Evolutionary conservation across 2,797 vertebrate species (phyloP).

Genomic region (Malurus leucopterus): DNA sequence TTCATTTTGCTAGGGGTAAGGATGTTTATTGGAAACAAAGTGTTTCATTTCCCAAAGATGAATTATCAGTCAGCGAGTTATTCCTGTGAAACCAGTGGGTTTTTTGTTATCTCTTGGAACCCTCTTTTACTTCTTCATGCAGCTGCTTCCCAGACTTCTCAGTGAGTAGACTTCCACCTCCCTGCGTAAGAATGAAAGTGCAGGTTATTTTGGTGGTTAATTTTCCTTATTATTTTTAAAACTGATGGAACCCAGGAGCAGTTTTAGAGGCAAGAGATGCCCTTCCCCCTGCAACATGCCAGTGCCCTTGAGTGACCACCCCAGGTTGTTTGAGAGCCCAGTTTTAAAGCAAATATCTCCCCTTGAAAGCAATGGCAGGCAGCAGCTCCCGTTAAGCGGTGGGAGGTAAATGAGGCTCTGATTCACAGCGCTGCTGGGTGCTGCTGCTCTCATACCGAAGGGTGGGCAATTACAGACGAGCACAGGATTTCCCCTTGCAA

Average conservation of each 20-base stretch:
- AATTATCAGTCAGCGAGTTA: not conserved
- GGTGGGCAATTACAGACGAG: not conserved
- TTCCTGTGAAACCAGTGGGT: not conserved
- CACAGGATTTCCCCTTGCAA: not conserved
- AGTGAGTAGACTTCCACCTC: not conserved
- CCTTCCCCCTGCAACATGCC: not conserved
- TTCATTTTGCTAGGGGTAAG: not conserved
- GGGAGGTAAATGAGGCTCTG: conserved; percentile 7
- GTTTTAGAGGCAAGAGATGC: not conserved
- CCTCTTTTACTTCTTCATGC: not conserved
- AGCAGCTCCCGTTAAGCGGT: not conserved
- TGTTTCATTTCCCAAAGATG: not conserved
- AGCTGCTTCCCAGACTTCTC: not conserved
- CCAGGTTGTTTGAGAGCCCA: not conserved
- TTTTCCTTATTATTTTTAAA: not conserved
- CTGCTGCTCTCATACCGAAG: not conserved
- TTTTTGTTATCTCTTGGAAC: not conserved
- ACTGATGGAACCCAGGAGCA: not conserved
- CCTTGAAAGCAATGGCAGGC: not conserved
- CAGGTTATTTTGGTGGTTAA: not conserved
- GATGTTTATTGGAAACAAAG: not conserved
- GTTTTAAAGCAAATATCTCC: not conserved
- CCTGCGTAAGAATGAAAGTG: not conserved
- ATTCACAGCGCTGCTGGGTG: not conserved
- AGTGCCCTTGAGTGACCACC: not conserved